Evolutionary conservation across 2,797 vertebrate species (phyloP).

Genomic region (Eidolon dupreanum): DNA sequence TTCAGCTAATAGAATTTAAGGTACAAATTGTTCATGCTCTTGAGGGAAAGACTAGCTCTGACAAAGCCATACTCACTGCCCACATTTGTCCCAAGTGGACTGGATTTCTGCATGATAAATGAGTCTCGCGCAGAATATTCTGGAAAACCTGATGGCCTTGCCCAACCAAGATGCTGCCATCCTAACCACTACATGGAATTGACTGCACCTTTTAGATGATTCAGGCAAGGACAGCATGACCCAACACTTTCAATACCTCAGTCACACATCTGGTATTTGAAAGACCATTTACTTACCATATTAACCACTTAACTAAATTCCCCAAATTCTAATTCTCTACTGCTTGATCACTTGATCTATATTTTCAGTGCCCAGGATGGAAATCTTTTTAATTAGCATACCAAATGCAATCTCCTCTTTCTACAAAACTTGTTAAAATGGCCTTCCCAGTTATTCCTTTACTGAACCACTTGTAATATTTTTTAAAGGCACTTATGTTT

Average conservation of each 20-base stretch:
- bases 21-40: neutral
- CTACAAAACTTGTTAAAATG: neutral
- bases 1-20: neutral
- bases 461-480: neutral
- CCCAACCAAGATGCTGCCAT: neutral
- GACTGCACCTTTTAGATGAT: neutral
- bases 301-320: neutral
- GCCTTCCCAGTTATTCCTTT: neutral
- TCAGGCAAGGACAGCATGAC: neutral
- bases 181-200: neutral
- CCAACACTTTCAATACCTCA: neutral
- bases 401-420: neutral
- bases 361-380: neutral
- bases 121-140: neutral
- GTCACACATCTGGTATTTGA: neutral
- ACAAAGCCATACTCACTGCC: neutral
- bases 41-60: neutral
- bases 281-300: neutral
- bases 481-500: neutral
- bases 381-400: neutral
- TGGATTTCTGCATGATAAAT: neutral
- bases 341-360: neutral
- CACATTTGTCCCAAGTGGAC: neutral
- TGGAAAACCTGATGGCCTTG: neutral
- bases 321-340: neutral